Base-by-base conservation (phyloP, 2,797 vertebrate genomes). In the Spheniscus humboldti region DNA sequence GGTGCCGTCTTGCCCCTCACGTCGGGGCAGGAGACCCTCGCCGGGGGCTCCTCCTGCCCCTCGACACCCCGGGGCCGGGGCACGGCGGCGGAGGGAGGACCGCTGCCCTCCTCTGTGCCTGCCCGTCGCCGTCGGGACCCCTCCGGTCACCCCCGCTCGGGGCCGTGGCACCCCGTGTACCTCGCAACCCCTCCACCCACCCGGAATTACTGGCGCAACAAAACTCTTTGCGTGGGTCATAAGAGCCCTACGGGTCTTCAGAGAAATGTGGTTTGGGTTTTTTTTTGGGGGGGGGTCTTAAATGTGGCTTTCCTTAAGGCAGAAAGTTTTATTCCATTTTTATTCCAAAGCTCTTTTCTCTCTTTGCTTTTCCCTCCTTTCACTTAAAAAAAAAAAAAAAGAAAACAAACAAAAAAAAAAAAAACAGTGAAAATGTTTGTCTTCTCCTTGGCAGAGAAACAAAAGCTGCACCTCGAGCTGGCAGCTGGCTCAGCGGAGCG, bases 391-490 rank as follows among this genome's bases (percentile, higher is more conserved):
- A 19, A 25, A 24, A 12, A 13, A 13, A 14, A 2, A 5, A 11
- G 22, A 23, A 48, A 23, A 48, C 2, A 10, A 16, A 48, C 22
- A 47, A 24, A 18, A 6, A 6, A 41, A 41, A 39, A 39, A 11
- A 39, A 11, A 17, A 17, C 18, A 13, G 56, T n/a, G 43, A 37
- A 68, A 63, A 33, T 73, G 28, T 81, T 85, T 93, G 67, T 89
- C 78, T 96, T 96, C 52, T 74, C 79, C 94, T 94, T 96, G 93
- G 95, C 97, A 92, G 92, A 95, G 92, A 78, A 84, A 88, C 92
- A 90, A 96, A 94, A 95, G 92, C 93, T 59, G 91, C 87, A 47
- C 57, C 14, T 16, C 76, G 62, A 52, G 48, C 86, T 56, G 93
- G 94, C 75, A 87, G 94, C 92, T 28, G 88, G 60, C 90, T 92